Base-by-base conservation (phyloP, 2,888 invertebrate species). In the Myopa tessellatipennis region DNA sequence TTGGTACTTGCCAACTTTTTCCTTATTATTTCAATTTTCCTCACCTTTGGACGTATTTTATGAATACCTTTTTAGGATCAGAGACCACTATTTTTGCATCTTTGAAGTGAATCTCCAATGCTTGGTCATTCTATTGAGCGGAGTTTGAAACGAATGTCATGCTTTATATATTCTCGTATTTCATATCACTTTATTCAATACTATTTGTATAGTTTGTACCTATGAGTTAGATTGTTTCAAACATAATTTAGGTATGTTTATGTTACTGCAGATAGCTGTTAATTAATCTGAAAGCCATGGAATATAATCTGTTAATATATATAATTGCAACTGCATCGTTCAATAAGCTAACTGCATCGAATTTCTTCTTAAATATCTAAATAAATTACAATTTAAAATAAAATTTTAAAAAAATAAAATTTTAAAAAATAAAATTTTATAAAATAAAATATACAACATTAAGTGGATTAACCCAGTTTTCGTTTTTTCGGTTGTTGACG, bases 381-480 rank as follows among this genome's bases (percentile, higher is more conserved):
- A 26, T 26, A 26, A 26, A 26, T 26, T 26, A 26, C 26, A 26
- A 2, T 26, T 1, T 72, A 12, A 4, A 38, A 26, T 26, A 26
- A 26, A 26, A 26, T 26, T 26, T 26, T 26, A 26, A 26, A 26
- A 26, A 26, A 26, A 2, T 26, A 26, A 26, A 73, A 50, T 10
- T 73, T 14, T 45, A 61, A 40, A 73, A 72, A 38, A 72, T 40
- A 61, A 61, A 6, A n/a, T n/a, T 36, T 60, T 38, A 38, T 4
- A n/a, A 38, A 60, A 36, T 40, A 16, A 26, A 8, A 18, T 18
- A 12, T 16, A 61, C 7, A 40, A 18, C 34, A 67, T 38, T 34
- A 16, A n/a, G 7, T 16, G 50, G 18, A 18, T 80, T 52, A 80
- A 70, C 78, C 69, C 10, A 80, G 58, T 76, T 80, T 80, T 52